phyloP scores from a whole-genome alignment of 2,888 invertebrate species.

The Macrophya alboannulata region DNA sequence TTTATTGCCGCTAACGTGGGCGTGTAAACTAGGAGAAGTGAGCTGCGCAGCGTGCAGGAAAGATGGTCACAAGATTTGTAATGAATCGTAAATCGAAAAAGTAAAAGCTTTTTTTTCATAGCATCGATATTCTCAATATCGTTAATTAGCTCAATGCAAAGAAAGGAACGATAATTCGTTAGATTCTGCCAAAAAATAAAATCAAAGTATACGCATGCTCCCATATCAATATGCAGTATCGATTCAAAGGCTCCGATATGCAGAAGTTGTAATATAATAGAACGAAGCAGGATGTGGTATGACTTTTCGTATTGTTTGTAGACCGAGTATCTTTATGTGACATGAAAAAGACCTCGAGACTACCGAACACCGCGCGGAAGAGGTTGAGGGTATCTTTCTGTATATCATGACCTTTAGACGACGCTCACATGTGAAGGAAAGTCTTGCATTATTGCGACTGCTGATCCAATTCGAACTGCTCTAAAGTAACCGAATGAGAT shows the following conservation, averaged over 20 bases:
- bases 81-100: background rate
- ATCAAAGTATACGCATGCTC: background rate
- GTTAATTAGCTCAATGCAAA: too few species aligned
- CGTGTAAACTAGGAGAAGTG: conserved; percentile 11
- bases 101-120: background rate
- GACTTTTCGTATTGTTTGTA: background rate
- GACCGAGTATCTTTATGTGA: background rate
- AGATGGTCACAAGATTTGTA: conserved; percentile 5
- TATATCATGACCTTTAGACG: conserved; percentile 45
- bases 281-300: background rate
- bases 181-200: background rate
- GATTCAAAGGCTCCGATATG: background rate
- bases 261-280: background rate
- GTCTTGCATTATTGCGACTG: background rate
- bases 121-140: background rate
- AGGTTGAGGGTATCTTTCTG: conserved; percentile 47
- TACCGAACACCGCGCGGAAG: conserved; percentile 41
- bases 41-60: background rate
- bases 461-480: conserved; percentile 41
- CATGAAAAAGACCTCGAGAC: background rate
- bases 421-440: conserved; percentile 24
- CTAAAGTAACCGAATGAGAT: background rate
- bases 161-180: too few species aligned
- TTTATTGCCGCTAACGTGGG: conserved; percentile 6
- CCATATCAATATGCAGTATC: background rate